phyloP scores from a whole-genome alignment of 1,140 invertebrate species.

The Eueides isabella region DNA sequence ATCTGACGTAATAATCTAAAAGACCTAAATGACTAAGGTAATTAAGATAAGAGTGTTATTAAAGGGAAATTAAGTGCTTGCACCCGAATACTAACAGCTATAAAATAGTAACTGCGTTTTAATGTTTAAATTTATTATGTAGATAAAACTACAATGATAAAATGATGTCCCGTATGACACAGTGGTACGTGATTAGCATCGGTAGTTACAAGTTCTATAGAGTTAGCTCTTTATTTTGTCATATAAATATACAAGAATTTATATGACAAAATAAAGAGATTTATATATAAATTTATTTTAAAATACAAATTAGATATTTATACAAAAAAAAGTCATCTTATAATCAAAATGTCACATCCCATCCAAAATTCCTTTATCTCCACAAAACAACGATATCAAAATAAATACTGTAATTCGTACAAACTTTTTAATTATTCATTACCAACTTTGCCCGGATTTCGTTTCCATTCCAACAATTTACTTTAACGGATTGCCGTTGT shows the following conservation, averaged over 20 bases:
- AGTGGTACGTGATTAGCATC: background rate
- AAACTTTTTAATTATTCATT: conserved; percentile 8
- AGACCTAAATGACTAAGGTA: background rate
- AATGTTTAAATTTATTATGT: conserved; percentile 9
- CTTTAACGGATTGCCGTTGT: background rate
- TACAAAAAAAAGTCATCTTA: background rate
- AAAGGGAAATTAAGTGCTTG: conserved; percentile 3
- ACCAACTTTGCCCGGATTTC: background rate
- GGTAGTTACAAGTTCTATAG: background rate
- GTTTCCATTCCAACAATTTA: background rate
- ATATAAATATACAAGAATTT: too few relatives aligned
- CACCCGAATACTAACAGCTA: background rate
- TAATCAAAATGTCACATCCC: background rate
- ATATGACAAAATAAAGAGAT: too few relatives aligned
- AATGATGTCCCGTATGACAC: background rate
- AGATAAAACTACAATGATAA: background rate
- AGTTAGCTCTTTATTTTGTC: too few relatives aligned
- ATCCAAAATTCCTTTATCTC: background rate
- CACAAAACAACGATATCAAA: background rate
- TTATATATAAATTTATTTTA: too few relatives aligned
- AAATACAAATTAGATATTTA: background rate
- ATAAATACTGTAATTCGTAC: background rate
- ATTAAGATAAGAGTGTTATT: conserved; percentile 9
- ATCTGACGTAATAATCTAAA: background rate
- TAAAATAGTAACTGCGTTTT: background rate